phyloP scores from a whole-genome alignment of 2,113 vertebrate genomes.

The Mystacornis crossleyi region DNA sequence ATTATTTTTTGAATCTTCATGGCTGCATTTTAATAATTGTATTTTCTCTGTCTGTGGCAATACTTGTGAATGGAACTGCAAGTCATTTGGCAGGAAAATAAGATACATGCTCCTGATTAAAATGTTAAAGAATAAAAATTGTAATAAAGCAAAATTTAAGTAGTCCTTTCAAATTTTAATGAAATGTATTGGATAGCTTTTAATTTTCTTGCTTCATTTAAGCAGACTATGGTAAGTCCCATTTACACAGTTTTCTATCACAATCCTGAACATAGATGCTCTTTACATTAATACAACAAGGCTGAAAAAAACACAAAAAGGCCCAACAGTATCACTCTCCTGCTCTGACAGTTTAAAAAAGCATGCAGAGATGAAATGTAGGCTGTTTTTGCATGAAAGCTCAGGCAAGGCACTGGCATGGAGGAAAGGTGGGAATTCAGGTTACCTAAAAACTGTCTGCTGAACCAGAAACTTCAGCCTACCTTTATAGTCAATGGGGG shows the following conservation, averaged over 20 bases:
- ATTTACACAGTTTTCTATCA: neutral
- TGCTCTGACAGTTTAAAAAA: neutral
- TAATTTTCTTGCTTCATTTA: neutral
- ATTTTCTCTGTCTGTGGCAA: neutral
- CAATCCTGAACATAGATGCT: neutral
- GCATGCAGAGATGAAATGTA: neutral
- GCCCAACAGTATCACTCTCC: fast-evolving
- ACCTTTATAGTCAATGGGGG: neutral
- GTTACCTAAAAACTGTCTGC: neutral
- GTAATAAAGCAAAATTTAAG: neutral
- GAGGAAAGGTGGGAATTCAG: neutral
- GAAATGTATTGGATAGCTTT: neutral
- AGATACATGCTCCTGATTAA: neutral
- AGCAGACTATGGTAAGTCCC: neutral
- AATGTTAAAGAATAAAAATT: neutral
- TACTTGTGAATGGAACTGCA: neutral
- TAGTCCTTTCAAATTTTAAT: neutral
- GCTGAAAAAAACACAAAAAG: neutral
- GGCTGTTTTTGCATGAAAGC: neutral
- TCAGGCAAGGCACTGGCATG: neutral
- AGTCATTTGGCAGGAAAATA: neutral
- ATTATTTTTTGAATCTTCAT: neutral
- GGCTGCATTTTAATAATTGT: neutral
- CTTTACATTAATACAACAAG: neutral
- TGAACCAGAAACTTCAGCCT: neutral